Evolutionary conservation across 2,888 invertebrate genomes (phyloP).

Genomic region (Hoplodrina ambigua): DNA sequence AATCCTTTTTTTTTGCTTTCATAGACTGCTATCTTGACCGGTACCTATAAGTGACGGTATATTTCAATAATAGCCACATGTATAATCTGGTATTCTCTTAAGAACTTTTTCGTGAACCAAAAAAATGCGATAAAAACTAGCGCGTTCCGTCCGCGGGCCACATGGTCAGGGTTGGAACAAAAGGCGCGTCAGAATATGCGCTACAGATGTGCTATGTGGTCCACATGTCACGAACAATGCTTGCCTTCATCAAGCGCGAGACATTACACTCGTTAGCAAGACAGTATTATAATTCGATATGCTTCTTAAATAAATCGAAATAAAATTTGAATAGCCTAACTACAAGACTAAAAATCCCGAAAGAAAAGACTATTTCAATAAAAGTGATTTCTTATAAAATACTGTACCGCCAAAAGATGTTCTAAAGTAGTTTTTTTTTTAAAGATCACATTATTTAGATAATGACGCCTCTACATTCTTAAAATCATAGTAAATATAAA

Average conservation of each 20-base stretch:
- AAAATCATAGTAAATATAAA: not conserved
- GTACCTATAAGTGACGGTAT: conserved; percentile 68
- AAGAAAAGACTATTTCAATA: not conserved
- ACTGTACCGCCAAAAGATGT: not conserved
- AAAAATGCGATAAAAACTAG: conserved; percentile 82
- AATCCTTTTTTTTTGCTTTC: not conserved
- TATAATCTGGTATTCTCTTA: conserved; percentile 68
- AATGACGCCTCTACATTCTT: not conserved
- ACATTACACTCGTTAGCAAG: conserved; percentile 66
- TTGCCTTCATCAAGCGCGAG: conserved; percentile 71
- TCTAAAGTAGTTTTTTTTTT: not conserved
- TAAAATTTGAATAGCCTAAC: not conserved
- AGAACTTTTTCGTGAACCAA: conserved; percentile 71
- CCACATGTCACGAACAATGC: conserved; percentile 80
- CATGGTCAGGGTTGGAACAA: conserved; percentile 84
- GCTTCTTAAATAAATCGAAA: conserved; percentile 49
- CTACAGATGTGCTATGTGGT: conserved; percentile 85
- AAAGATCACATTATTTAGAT: not conserved
- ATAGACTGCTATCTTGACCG: conserved; percentile 59
- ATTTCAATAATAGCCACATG: conserved; percentile 71
- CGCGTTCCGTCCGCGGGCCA: conserved; percentile 78
- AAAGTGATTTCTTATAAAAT: not conserved
- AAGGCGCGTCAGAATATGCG: conserved; percentile 86
- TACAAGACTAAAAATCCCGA: not conserved
- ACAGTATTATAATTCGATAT: conserved; percentile 60